phyloP scores from a whole-genome alignment of 2,797 vertebrate genomes.

The Threskiornis aethiopicus region DNA sequence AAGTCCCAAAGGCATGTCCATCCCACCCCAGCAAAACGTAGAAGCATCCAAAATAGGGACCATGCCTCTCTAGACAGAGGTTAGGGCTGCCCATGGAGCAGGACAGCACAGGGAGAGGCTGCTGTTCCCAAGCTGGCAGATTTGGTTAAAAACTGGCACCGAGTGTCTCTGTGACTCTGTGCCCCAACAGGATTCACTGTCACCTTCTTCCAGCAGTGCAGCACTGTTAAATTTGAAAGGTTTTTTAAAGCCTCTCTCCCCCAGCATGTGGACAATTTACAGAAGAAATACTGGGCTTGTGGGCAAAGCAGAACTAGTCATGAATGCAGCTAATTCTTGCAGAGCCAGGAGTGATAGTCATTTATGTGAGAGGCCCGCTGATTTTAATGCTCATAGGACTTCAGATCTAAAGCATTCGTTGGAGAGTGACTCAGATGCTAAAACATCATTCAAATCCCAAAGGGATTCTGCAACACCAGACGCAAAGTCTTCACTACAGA shows the following conservation, averaged over 20 bases:
- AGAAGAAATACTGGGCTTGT: neutral
- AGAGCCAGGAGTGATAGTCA: neutral
- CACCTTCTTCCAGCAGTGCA: neutral
- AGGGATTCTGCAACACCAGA: neutral
- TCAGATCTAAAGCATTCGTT: too few species aligned
- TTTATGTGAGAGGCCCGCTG: too few species aligned
- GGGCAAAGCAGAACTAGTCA: neutral
- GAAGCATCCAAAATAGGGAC: rapidly evolving
- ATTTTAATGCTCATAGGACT: neutral
- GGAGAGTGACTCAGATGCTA: neutral
- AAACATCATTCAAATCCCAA: neutral
- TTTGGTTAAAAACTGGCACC: rapidly evolving
- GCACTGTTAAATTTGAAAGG: neutral
- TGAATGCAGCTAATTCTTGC: neutral
- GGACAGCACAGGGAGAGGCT: neutral
- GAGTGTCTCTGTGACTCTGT: neutral
- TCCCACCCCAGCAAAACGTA: rapidly evolving
- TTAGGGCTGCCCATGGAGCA: rapidly evolving
- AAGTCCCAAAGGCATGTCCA: rapidly evolving
- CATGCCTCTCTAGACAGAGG: rapidly evolving
- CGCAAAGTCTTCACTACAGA: neutral
- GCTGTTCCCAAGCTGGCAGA: neutral
- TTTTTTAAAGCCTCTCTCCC: neutral
- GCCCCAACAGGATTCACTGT: neutral
- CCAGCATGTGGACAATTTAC: neutral